Base-by-base conservation (phyloP, 2,888 invertebrate genomes). In the Auanema freiburgensis region DNA sequence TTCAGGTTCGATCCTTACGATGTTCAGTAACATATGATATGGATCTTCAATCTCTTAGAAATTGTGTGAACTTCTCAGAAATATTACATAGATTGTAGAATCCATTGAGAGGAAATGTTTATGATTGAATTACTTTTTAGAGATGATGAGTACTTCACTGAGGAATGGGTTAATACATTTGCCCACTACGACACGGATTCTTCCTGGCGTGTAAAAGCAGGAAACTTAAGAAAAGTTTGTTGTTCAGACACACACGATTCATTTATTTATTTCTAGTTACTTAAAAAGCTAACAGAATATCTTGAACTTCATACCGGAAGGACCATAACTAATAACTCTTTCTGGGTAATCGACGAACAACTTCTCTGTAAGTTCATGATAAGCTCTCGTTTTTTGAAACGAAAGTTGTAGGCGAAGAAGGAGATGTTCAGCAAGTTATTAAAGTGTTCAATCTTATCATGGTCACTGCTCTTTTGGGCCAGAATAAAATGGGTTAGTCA, bases 311-410 rank as follows among this genome's bases (percentile, higher is more conserved):
- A 46, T 16, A 55, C 55, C 1, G 14, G 46, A 14, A 43, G 49
- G 23, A 49, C 40, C 6, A 55, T 61, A 41, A 54, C 43, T 46
- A 43, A 18, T 18, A 18, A 59, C 12, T 3, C 12, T 6, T 41
- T n/a, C 10, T 61, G 61, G 61, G 51, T 33, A 8, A 43, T 61
- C n/a, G 55, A 61, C 18, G 61, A 61, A 10, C 55, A 61, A n/a
- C 10, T 40, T 18, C 54, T 61, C 10, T 51, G 59, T 59, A 25
- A 14, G 58, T 25, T 24, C 4, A 10, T 46, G 10, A 46, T 21
- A 3, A 18, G 16, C 18, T 42, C 21, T 12, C 1, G n/a, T 40
- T 5, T 16, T 56, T 8, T 40, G 21, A 21, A 5, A 10, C 10
- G 46, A 18, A 5, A 6, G 1, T 59, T 59, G 16, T 53, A 59